Conservation (phyloP, 2,888 invertebrate genomes). For the Cephus sareptanus region DNA sequence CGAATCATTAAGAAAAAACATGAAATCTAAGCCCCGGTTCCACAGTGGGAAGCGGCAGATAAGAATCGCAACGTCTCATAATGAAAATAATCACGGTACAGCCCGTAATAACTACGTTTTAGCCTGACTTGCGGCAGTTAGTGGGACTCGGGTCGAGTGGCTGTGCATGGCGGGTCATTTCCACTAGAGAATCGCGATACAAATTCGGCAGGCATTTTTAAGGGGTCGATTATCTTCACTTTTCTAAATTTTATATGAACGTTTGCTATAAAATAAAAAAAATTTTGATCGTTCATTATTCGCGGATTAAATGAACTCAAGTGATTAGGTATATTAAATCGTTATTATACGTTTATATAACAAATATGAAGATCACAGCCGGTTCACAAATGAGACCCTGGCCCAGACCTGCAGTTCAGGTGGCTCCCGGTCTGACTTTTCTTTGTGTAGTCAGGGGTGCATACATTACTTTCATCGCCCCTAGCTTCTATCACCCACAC, state of each 20-base stretch:
- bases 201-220: neutral
- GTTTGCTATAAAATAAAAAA: neutral
- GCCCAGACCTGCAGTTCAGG: slow-evolving; percentile 60
- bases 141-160: slow-evolving; percentile 24
- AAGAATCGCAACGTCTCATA: slow-evolving; percentile 55
- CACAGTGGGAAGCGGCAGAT: slow-evolving; percentile 60
- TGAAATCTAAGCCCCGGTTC: slow-evolving; percentile 57
- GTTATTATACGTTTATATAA: slow-evolving; percentile 50
- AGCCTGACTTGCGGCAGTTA: slow-evolving; percentile 35
- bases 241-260: neutral
- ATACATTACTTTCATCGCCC: slow-evolving; percentile 61
- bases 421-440: slow-evolving; percentile 53
- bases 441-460: slow-evolving; percentile 58
- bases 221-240: neutral
- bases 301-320: neutral
- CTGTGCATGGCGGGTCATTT: slow-evolving; percentile 24
- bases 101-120: slow-evolving; percentile 43
- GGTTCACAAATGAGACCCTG: slow-evolving; percentile 49
- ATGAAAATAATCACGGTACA: slow-evolving; percentile 64
- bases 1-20: slow-evolving; percentile 67
- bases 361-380: slow-evolving; percentile 53
- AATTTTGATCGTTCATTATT: neutral
- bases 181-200: neutral
- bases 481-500: slow-evolving; percentile 53
- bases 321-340: slow-evolving; percentile 35